Percentiles rank a stretch among this genome's conserved stretches.
Conservation (phyloP, 1,140 invertebrate species). For the Delia radicum region DNA sequence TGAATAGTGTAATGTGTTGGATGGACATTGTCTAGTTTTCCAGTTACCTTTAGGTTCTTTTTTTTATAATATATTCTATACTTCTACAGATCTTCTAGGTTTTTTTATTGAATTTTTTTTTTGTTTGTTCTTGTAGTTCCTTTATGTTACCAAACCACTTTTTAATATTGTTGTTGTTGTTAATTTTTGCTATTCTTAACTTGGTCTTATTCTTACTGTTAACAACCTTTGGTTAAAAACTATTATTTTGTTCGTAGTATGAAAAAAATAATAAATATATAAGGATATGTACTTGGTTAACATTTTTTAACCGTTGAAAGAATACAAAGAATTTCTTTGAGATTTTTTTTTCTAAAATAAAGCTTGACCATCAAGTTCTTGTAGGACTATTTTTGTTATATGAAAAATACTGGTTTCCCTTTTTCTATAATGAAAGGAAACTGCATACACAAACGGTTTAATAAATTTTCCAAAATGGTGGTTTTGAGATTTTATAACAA, state of each 20-base stretch:
- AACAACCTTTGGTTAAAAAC: conserved; percentile 7
- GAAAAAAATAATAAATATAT: background rate
- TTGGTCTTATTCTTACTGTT: background rate
- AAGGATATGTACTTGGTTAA: background rate
- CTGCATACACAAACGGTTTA: too few relatives aligned
- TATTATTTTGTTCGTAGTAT: background rate
- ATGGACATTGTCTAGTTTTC: background rate
- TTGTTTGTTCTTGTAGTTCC: background rate
- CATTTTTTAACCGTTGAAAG: conserved; percentile 3
- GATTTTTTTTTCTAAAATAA: background rate
- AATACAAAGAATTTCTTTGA: background rate
- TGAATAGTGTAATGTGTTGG: background rate
- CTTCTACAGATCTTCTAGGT: background rate
- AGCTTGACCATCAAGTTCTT: background rate
- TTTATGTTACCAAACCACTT: conserved; percentile 19
- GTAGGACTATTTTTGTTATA: background rate
- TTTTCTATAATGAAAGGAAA: background rate
- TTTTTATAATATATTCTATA: background rate
- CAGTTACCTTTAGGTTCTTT: background rate
- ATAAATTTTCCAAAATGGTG: too few relatives aligned
- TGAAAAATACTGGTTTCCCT: conserved; percentile 12
- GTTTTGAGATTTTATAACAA: too few relatives aligned
- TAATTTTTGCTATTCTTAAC: too few relatives aligned
- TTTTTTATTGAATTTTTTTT: background rate
- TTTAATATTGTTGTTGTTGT: background rate